Evolutionary conservation across 2,888 invertebrate species (phyloP), one percentile per base, ranked within the genome.

Genomic region (Drosophila histrio): DNA sequence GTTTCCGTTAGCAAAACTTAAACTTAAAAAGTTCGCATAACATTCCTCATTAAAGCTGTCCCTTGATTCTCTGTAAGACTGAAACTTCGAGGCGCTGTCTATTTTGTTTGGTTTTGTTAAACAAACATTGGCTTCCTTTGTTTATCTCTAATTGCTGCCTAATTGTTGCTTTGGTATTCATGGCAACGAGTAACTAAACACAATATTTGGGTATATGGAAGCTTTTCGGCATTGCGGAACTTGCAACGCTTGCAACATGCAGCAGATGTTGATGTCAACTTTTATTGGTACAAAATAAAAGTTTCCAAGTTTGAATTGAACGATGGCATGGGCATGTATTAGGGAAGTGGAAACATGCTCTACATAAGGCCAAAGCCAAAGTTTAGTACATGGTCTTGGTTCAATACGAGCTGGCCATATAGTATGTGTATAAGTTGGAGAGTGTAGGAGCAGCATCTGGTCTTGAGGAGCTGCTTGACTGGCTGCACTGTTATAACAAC

Each of bases 81-180:
- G 7, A 19, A 3, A 13, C 15, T 19, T 30, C 4, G 15, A 41
- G 8, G 44, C 19, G 17, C 32, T 15, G 4, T 3, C 11, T n/a
- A 24, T 22, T 56, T 56, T 46, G 50, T 47, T 58, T 49, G 22
- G 8, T 11, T 57, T 53, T 30, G 19, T 26, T 26, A n/a, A 17
- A 28, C 44, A 34, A 56, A 43, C 32, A 36, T 44, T 54, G 58
- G 5, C 17, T 26, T 44, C 36, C 24, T 52, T 72, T 59, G 58
- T 39, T 26, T 49, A 11, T 13, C 32, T 19, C 49, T 57, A 70
- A 73, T 69, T 73, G 60, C 54, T 50, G 41, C 34, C 54, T 58
- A 58, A 74, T 58, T 73, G 64, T 43, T 52, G 21, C 13, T 43
- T 53, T 57, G 24, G 34, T 54, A 50, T 60, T 50, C 46, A 65